A percentile compares a stretch with the other conserved stretches of the same genome.
These are phyloP conservation scores for Gnathonemus longibarbis DNA, from an alignment of 2,113 vertebrate genomes.

Conservation along the genomic window DNA sequence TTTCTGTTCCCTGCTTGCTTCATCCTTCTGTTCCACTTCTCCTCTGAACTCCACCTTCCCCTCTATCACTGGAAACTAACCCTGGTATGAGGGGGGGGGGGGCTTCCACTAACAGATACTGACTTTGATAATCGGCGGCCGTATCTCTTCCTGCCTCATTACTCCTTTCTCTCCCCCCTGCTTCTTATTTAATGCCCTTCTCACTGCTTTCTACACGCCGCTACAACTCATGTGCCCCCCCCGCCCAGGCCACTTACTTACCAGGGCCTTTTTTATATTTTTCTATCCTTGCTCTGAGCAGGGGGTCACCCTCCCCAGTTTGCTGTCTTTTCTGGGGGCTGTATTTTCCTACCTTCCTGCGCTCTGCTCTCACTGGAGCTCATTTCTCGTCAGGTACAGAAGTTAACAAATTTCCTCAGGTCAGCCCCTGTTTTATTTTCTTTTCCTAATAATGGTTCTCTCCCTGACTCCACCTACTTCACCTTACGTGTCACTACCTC, in stretches of 20 bases:
- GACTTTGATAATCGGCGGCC: too few species aligned
- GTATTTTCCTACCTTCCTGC: too few species aligned
- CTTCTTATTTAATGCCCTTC: too few species aligned
- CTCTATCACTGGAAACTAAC: too few species aligned
- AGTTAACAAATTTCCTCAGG: not conserved
- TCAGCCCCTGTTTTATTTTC: not conserved
- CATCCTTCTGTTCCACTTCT: not conserved
- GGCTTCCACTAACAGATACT: too few species aligned
- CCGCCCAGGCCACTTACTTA: too few species aligned
- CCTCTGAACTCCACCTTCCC: not conserved
- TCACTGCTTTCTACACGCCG: not conserved
- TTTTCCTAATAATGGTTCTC: not conserved
- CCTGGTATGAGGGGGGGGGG: too few species aligned
- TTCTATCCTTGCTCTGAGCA: too few species aligned
- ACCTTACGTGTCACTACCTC: not conserved
- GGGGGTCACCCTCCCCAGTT: too few species aligned
- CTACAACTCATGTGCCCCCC: too few species aligned
- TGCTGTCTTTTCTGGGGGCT: too few species aligned
- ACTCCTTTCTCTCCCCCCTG: not conserved
- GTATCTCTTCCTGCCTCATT: not conserved
- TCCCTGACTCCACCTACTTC: not conserved
- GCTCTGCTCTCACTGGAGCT: not conserved
- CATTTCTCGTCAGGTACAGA: not conserved
- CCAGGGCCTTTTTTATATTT: too few species aligned
- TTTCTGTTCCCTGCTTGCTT: not conserved